phyloP scores from a whole-genome alignment of 2,113 vertebrate species.

The Rattus rattus region DNA sequence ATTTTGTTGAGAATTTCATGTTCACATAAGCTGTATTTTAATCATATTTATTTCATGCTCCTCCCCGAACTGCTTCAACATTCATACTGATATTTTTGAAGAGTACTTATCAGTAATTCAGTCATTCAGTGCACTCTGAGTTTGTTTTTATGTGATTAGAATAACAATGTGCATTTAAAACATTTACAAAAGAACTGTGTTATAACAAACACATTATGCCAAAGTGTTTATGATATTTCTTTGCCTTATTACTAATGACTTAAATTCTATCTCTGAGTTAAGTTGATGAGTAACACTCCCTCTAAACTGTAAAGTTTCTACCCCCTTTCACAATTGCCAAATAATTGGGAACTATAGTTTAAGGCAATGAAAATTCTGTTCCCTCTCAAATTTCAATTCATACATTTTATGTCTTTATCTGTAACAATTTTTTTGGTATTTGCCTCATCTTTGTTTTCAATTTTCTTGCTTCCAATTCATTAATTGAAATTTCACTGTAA shows the following conservation, averaged over 20 bases:
- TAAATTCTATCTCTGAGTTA: not conserved
- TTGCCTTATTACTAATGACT: not conserved
- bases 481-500: not conserved
- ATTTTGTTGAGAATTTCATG: not conserved
- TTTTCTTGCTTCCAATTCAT: not conserved
- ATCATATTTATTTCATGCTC: not conserved
- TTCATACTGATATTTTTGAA: too few species aligned
- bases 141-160: too few species aligned
- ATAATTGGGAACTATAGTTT: not conserved
- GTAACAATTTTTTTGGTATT: not conserved
- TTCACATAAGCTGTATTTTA: not conserved
- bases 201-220: not conserved
- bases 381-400: not conserved
- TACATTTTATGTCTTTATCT: not conserved
- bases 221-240: not conserved
- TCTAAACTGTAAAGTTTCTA: not conserved
- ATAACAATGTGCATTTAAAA: not conserved
- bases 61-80: not conserved
- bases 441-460: not conserved
- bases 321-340: not conserved
- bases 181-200: not conserved
- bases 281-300: not conserved
- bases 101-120: too few species aligned
- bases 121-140: too few species aligned
- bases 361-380: not conserved